Percentiles rank a stretch among this genome's conserved stretches.
These are phyloP conservation scores for Spilogale gracilis DNA, from an alignment of 2,113 vertebrate species.

Conservation along the genomic window DNA sequence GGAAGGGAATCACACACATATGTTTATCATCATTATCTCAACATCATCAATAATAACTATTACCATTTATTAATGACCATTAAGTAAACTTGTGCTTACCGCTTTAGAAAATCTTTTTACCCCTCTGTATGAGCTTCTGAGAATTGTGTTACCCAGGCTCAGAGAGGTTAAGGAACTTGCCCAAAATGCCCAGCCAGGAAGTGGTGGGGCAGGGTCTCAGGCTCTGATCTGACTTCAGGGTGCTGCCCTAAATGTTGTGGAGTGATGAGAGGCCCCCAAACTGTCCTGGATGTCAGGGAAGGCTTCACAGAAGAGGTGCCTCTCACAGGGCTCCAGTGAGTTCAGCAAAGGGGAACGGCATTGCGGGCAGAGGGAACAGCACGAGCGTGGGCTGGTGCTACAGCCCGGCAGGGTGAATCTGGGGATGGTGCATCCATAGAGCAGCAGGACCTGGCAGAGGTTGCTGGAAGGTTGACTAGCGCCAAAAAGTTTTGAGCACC, in stretches of 20 bases:
- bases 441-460: background rate
- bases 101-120: background rate
- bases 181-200: background rate
- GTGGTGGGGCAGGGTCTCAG: background rate
- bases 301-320: background rate
- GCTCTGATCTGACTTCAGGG: background rate
- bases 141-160: background rate
- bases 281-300: background rate
- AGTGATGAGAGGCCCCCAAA: background rate
- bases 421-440: too few relatives aligned
- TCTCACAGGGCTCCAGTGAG: background rate
- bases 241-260: background rate
- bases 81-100: background rate
- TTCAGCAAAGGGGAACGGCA: background rate
- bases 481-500: background rate
- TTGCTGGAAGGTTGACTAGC: background rate
- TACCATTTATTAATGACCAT: background rate
- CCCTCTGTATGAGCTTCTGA: background rate
- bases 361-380: background rate
- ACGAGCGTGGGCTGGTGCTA: rapidly evolving
- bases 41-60: background rate
- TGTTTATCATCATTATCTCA: background rate
- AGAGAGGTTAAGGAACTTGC: background rate
- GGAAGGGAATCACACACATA: background rate
- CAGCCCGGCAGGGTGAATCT: rapidly evolving